Percentiles rank a stretch among this genome's conserved stretches.
phyloP scores from a whole-genome alignment of 2,888 invertebrate genomes.

The Lymantria dispar region DNA sequence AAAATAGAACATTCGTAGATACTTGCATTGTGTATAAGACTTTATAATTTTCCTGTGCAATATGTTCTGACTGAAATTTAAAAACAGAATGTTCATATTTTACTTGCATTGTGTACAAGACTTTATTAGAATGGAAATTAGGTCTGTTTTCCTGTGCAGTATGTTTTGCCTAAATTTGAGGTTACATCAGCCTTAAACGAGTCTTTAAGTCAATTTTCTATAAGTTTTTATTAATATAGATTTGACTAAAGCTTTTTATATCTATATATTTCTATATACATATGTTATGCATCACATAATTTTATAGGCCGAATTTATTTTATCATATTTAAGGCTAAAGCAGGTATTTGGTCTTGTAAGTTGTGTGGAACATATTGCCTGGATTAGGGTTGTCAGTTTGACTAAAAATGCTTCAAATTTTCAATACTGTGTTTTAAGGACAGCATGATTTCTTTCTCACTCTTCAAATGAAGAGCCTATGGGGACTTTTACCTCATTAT shows the following conservation, averaged over 20 bases:
- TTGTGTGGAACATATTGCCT: constrained; percentile 16
- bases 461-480: no score
- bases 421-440: no score
- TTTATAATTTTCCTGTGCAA: constrained; percentile 17
- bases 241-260: constrained; percentile 17
- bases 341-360: not conserved
- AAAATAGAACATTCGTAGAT: not conserved
- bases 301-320: not conserved
- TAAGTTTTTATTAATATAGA: not conserved
- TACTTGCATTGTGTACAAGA: not conserved
- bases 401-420: not conserved
- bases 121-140: constrained; percentile 21
- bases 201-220: not conserved
- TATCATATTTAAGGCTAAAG: not conserved
- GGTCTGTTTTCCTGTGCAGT: constrained; percentile 33
- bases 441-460: no score
- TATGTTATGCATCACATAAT: not conserved
- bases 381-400: not conserved
- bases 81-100: not conserved
- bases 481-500: no score
- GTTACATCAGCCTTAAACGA: not conserved
- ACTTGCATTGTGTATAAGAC: not conserved
- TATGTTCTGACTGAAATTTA: constrained; percentile 16
- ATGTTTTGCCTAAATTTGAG: constrained; percentile 14
- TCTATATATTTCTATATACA: constrained; percentile 22